A percentile compares a stretch with the other conserved stretches of the same genome.
These are phyloP conservation scores for Acrobasis repandana DNA, from an alignment of 2,888 invertebrate species.

Conservation along the genomic window DNA sequence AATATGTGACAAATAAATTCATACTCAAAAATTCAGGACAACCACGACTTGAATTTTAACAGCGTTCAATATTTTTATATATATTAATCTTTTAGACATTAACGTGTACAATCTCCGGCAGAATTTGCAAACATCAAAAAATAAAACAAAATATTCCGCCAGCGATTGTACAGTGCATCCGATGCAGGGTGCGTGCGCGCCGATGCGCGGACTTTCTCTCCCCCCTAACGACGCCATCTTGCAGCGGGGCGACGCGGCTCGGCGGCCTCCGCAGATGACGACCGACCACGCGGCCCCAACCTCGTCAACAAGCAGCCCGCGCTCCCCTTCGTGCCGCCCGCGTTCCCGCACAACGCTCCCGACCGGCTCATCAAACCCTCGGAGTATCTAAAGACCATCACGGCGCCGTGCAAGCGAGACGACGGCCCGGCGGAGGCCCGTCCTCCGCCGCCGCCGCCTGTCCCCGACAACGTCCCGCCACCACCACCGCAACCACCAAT, in stretches of 20 bases:
- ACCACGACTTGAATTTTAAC: too few relatives aligned
- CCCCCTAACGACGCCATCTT: slow-evolving; percentile 54
- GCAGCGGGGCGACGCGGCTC: slow-evolving; percentile 76
- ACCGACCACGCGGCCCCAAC: slow-evolving; percentile 82
- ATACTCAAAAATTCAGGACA: not conserved
- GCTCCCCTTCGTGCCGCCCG: slow-evolving; percentile 95
- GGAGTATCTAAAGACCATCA: slow-evolving; percentile 94
- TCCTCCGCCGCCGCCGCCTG: slow-evolving; percentile 82
- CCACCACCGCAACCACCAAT: slow-evolving; percentile 66
- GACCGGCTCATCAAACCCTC: slow-evolving; percentile 95
- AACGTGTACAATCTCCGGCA: slow-evolving; percentile 10
- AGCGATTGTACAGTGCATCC: slow-evolving; percentile 36
- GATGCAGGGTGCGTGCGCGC: slow-evolving; percentile 58
- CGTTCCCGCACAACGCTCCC: slow-evolving; percentile 91
- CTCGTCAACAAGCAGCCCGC: slow-evolving; percentile 93
- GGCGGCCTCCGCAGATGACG: slow-evolving; percentile 74
- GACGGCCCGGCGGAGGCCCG: slow-evolving; percentile 84
- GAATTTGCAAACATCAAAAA: not conserved
- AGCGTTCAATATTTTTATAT: too few relatives aligned
- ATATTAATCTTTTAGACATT: not conserved
- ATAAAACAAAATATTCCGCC: slow-evolving; percentile 22
- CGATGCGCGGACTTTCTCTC: slow-evolving; percentile 74
- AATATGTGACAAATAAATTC: slow-evolving; percentile 7
- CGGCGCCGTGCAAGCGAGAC: slow-evolving; percentile 81
- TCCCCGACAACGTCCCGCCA: slow-evolving; percentile 58